Percentiles rank a stretch among this genome's conserved stretches.
phyloP scores from a whole-genome alignment of 2,113 vertebrate species.

The Archilochus colubris region DNA sequence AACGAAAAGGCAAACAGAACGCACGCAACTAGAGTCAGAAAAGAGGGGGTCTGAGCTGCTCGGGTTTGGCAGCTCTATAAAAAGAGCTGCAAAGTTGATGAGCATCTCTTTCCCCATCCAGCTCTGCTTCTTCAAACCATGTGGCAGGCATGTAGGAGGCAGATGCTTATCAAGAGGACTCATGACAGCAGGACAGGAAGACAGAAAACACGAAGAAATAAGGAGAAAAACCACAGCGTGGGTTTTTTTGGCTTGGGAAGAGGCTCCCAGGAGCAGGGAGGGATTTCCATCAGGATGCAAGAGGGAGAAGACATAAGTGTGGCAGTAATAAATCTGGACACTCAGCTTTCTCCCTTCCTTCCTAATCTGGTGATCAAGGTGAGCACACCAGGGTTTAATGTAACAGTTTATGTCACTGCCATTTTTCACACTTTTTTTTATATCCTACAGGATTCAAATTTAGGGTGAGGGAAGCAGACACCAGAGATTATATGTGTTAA shows the following conservation, averaged over 20 bases:
- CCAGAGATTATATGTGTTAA: background rate
- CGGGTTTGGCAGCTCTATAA: constrained; percentile 60
- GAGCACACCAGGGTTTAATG: background rate
- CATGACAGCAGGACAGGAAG: constrained; percentile 20
- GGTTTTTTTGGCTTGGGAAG: constrained; percentile 13
- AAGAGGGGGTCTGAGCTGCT: constrained; percentile 57
- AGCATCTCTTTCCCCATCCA: constrained; percentile 57
- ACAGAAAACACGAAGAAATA: constrained; percentile 41
- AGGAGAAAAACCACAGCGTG: background rate
- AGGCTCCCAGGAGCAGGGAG: background rate
- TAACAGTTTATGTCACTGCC: background rate
- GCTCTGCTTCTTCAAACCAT: constrained; percentile 44
- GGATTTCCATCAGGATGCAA: background rate
- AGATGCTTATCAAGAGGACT: constrained; percentile 34
- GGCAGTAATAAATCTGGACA: background rate
- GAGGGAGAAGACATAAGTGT: background rate
- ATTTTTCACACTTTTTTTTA: background rate
- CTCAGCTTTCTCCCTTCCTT: background rate
- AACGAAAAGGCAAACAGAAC: background rate
- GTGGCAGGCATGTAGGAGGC: constrained; percentile 46
- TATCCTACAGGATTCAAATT: background rate
- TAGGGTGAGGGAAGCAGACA: background rate
- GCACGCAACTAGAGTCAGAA: constrained; percentile 76
- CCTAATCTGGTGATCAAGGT: background rate
- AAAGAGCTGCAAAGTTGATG: constrained; percentile 46